Evolutionary conservation across 2,888 invertebrate genomes (phyloP).

Genomic region (Cheilosia pagana): DNA sequence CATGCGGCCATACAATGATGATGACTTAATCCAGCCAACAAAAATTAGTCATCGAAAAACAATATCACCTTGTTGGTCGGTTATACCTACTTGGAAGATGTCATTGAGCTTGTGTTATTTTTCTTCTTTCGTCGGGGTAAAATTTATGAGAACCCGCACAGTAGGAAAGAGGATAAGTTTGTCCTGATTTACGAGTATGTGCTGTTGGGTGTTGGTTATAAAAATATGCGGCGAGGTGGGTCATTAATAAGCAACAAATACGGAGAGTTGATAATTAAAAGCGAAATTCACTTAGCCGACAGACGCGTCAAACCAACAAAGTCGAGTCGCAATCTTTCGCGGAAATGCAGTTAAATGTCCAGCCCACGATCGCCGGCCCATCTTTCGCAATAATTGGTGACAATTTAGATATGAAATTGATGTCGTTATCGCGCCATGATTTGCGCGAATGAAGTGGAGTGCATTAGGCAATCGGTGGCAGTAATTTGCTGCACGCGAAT

Average conservation of each 20-base stretch:
- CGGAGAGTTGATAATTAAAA: constrained; percentile 38
- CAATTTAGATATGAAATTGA: constrained; percentile 71
- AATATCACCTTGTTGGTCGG: constrained; percentile 31
- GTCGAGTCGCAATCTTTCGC: constrained; percentile 38
- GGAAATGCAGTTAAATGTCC: constrained; percentile 68
- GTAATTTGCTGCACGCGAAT: constrained; percentile 66
- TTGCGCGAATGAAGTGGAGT: constrained; percentile 55
- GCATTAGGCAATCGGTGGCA: constrained; percentile 65
- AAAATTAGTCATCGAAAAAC: constrained; percentile 66
- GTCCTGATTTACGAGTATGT: constrained; percentile 48
- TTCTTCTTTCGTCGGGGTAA: constrained; percentile 14
- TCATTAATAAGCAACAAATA: constrained; percentile 41
- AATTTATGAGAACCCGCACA: constrained; percentile 47
- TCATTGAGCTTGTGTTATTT: constrained; percentile 31
- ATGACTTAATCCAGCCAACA: constrained; percentile 60
- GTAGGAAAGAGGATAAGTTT: constrained; percentile 47
- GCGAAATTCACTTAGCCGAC: constrained; percentile 6
- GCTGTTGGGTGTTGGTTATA: constrained; percentile 38
- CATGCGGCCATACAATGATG: constrained; percentile 9
- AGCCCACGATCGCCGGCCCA: constrained; percentile 45
- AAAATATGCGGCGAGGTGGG: constrained; percentile 49
- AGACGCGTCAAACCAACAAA: constrained; percentile 11
- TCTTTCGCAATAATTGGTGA: constrained; percentile 63
- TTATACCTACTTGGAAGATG: constrained; percentile 13
- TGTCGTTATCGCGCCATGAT: constrained; percentile 49